Base-by-base conservation (phyloP, 2,113 vertebrate genomes). In the Istiophorus platypterus region DNA sequence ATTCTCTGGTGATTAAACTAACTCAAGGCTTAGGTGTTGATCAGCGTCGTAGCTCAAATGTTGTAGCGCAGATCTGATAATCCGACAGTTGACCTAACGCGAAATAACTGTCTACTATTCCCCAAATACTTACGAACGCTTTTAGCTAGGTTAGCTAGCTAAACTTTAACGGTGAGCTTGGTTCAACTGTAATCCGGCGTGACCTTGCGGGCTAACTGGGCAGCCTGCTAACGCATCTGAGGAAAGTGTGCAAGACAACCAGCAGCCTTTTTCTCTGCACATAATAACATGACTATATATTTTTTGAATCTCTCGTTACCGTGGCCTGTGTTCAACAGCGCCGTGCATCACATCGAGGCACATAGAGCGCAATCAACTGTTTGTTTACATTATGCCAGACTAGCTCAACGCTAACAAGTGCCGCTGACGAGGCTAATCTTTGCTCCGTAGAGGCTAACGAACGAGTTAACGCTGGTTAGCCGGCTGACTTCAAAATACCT, bases 181-280 rank as follows among this genome's bases (percentile, higher is more conserved):
- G n/a, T 27, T 56, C 49, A 68, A 82, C 27, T 70, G 49, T 76
- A 87, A 87, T 88, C 81, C 78, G 59, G 56, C 67, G 34, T 91
- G 89, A 92, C 90, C 85, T 92, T 92, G 91, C 72, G n/a, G 61
- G 90, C 85, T 90, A 90, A 86, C 76, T 41, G 47, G 1, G 14
- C 61, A 87, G 56, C 82, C 42, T 72, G 82, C 81, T 84, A 86
- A 65, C 24, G 7, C 47, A 31, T 13, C 37, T 22, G 4, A 37
- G 5, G 0, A 61, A 39, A 75, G 18, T 67, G 42, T 41, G 15
- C 14, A 37, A 45, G 4, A 5, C 20, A 54, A 12, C n/a, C 9
- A 15, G 3, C 0, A 42, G 12, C 24, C 9, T 0, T 4, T 41
- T 13, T 39, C n/a, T 6, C 26, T 18, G 20, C 10, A 12, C 47